Evolutionary conservation across 1,140 invertebrate species (phyloP).

Genomic region (Pentalonia nigronervosa): DNA sequence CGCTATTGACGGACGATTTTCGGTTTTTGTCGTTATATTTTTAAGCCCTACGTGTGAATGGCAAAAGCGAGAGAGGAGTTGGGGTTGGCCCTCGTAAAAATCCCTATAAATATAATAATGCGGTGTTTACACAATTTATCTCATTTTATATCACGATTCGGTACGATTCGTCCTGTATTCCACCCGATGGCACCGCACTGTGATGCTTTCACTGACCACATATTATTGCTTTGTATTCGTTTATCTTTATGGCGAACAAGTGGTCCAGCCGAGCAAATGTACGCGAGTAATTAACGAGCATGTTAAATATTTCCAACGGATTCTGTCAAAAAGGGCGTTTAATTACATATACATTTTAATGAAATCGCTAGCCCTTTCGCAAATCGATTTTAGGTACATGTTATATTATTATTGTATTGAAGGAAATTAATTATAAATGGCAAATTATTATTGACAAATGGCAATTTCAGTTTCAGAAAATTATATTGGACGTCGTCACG

Average conservation of each 20-base stretch:
- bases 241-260: background rate
- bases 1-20: background rate
- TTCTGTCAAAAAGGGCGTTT: background rate
- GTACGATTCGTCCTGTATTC: background rate
- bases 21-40: background rate
- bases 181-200: background rate
- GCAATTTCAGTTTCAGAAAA: background rate
- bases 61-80: background rate
- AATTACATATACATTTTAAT: constrained; percentile 6
- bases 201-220: background rate
- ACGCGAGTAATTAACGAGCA: background rate
- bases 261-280: background rate
- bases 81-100: background rate
- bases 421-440: constrained; percentile 19
- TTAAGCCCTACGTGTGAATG: background rate
- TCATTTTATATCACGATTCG: background rate
- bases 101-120: background rate
- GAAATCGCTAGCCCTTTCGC: background rate
- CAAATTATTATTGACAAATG: background rate
- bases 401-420: background rate
- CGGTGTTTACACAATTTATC: too few relatives aligned
- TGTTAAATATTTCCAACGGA: background rate
- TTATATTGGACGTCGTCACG: background rate
- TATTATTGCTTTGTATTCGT: background rate
- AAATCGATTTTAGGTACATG: background rate